Evolutionary conservation across 37 sponge, comb jelly and placozoan genomes (phyloP).

Genomic region (Dysidea cf. avara): DNA sequence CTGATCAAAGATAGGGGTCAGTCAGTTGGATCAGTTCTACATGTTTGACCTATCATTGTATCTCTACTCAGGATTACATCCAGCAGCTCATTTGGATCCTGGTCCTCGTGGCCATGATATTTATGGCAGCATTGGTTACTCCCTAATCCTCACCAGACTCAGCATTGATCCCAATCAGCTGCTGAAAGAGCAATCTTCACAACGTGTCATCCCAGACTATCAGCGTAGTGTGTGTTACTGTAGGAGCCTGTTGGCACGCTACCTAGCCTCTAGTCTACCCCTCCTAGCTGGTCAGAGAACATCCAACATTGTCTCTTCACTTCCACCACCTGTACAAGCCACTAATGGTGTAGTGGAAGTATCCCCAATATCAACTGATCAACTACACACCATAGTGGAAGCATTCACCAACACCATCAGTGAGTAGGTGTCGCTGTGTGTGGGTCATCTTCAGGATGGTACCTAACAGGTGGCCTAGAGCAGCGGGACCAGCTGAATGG

Average conservation of each 20-base stretch:
- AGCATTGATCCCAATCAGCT: background rate
- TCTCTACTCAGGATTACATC: conserved; percentile 34
- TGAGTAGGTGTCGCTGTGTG: no score
- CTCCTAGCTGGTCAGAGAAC: no score
- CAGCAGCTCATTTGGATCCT: conserved; percentile 71
- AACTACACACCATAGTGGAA: no score
- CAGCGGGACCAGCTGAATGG: no score
- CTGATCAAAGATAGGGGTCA: no score
- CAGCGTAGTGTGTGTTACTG: background rate
- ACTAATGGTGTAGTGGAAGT: no score
- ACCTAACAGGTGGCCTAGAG: no score
- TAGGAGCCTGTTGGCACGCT: conserved; percentile 20
- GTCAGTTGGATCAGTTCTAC: background rate
- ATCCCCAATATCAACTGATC: no score
- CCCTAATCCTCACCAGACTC: conserved; percentile 37
- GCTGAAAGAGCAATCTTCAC: background rate
- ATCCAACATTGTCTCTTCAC: no score
- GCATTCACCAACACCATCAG: no score
- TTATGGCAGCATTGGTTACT: conserved; percentile 55
- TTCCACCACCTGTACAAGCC: no score
- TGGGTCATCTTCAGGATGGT: no score
- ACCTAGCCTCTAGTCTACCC: background rate
- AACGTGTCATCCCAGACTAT: background rate
- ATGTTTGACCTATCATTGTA: background rate
- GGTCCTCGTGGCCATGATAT: conserved; percentile 39